Base-by-base conservation (phyloP, 2,888 invertebrate genomes). In the Pristionchus arcanus region DNA sequence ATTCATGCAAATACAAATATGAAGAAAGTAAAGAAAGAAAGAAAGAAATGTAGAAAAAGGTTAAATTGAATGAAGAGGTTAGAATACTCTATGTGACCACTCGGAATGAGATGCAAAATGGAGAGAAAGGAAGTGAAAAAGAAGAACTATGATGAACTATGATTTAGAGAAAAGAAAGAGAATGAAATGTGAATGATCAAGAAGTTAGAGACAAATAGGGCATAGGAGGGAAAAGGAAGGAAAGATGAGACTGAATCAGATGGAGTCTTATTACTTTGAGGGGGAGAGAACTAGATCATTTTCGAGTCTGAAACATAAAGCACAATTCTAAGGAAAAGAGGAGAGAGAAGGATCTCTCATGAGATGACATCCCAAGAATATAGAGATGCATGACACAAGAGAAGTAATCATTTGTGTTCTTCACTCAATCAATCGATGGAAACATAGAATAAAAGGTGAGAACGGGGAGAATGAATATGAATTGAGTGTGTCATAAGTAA, bases 91-190 rank as follows among this genome's bases (percentile, higher is more conserved):
- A 28, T 28, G n/a, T 66, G 66, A 66, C 66, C 66, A 66, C n/a
- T 66, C n/a, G 66, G 66, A 66, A 66, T 66, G 66, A 66, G 66
- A 66, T 66, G 66, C 66, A 66, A 66, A 66, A 66, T 66, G 66
- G 66, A 66, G 66, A n/a, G 66, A 66, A 66, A 28, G 66, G 28
- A 66, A 28, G n/a, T 66, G 66, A n/a, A 66, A n/a, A 66, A 3
- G 66, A 66, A 13, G 25, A 66, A 28, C 66, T 13, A n/a, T 66
- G n/a, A 25, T 66, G 25, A 9, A 21, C 55, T 28, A 66, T 66
- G 25, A 25, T 9, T 13, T n/a, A 28, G 66, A 66, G 66, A 66
- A 13, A 66, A 66, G 28, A 66, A 1, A 25, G 25, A 1, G 66
- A 28, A 63, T 63, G 21, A 66, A 28, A 25, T 55, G 25, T n/a